Percentiles rank a stretch among this genome's conserved stretches.
phyloP scores from a whole-genome alignment of 2,113 vertebrate genomes.

The Capreolus pygargus region DNA sequence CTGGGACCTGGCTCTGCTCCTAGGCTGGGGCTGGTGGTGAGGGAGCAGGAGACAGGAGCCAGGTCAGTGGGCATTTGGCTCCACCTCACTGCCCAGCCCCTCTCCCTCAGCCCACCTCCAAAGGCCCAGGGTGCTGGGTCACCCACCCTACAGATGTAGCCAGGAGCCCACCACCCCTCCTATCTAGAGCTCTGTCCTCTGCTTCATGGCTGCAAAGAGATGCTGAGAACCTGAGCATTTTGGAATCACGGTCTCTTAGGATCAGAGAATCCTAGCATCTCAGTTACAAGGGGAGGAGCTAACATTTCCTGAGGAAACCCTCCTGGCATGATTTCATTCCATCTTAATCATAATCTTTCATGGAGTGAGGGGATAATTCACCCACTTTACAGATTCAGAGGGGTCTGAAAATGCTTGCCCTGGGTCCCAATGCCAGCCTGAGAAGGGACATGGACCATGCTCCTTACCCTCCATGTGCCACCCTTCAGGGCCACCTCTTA shows the following conservation, averaged over 20 bases:
- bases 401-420: not conserved
- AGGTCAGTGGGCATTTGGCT: not conserved
- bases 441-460: no score
- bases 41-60: not conserved
- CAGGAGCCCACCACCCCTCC: not conserved
- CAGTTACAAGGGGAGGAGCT: not conserved
- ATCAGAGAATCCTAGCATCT: not conserved
- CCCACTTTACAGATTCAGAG: not conserved
- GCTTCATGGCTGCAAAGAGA: not conserved
- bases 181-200: not conserved
- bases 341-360: not conserved
- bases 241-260: not conserved
- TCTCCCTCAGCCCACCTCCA: not conserved
- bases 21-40: not conserved
- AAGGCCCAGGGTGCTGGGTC: not conserved
- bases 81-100: not conserved
- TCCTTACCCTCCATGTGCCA: not conserved
- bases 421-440: not conserved
- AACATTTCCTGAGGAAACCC: not conserved
- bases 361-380: not conserved
- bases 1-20: not conserved
- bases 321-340: not conserved
- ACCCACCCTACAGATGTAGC: not conserved
- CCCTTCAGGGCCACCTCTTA: not conserved
- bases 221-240: not conserved